Evolutionary conservation across 2,113 vertebrate species (phyloP).

Genomic region (Harpagus bidentatus): DNA sequence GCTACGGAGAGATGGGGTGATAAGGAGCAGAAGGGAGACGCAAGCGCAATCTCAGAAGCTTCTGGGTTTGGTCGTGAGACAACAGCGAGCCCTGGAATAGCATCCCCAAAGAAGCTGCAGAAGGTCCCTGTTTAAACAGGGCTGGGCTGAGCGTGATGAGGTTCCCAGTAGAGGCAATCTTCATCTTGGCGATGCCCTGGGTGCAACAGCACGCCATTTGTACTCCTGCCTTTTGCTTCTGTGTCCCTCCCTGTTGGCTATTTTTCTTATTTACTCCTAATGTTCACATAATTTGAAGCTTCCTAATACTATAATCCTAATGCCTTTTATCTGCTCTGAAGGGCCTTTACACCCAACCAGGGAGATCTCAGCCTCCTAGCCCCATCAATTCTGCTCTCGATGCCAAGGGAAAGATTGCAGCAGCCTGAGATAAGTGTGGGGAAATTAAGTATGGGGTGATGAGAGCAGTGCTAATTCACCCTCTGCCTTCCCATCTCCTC

Average conservation of each 20-base stretch:
- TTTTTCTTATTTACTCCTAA: neutral
- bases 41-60: neutral
- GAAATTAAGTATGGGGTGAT: neutral
- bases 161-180: neutral
- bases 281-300: neutral
- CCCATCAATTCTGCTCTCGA: neutral
- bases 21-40: accelerated
- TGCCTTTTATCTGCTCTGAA: neutral
- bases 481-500: neutral
- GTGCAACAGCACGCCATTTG: neutral
- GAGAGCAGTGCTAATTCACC: neutral
- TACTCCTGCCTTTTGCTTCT: neutral
- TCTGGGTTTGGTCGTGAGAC: neutral
- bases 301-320: neutral
- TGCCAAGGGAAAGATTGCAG: neutral
- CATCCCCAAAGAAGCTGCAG: neutral
- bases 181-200: neutral
- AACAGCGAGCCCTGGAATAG: neutral
- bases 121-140: neutral
- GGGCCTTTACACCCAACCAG: neutral
- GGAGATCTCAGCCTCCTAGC: neutral
- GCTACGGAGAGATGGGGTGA: neutral
- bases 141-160: accelerated
- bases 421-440: neutral
- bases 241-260: neutral